Percentiles rank a stretch among this genome's conserved stretches.
Evolutionary conservation across 2,888 invertebrate genomes (phyloP).

Genomic region (Drosophila barbarae): DNA sequence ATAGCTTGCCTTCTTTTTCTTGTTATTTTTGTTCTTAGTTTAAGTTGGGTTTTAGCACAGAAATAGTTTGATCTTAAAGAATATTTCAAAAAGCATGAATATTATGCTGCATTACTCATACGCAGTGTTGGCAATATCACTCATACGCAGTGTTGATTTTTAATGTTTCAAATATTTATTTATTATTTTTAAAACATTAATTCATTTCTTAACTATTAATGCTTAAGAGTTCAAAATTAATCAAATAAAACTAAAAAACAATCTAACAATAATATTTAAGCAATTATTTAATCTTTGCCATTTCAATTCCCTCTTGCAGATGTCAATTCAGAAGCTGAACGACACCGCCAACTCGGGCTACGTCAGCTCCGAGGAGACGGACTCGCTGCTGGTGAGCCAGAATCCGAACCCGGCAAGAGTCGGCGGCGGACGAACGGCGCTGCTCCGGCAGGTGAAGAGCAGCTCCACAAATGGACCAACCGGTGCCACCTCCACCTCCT

Average conservation of each 20-base stretch:
- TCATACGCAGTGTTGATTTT: too few species aligned
- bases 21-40: not conserved
- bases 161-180: too few species aligned
- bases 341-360: constrained; percentile 84
- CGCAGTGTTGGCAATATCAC: too few species aligned
- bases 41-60: not conserved
- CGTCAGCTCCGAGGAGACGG: constrained; percentile 90
- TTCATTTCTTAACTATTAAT: not conserved
- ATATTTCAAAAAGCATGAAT: not conserved
- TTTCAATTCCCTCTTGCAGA: constrained; percentile 62
- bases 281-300: not conserved
- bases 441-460: constrained; percentile 77
- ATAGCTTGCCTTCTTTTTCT: not conserved
- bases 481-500: constrained; percentile 35
- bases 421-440: constrained; percentile 70
- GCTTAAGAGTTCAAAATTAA: not conserved
- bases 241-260: too few species aligned
- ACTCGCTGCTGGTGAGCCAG: constrained; percentile 84
- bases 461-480: constrained; percentile 78
- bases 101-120: not conserved
- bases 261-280: too few species aligned
- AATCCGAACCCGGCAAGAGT: constrained; percentile 77
- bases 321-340: constrained; percentile 81
- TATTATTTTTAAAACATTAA: too few species aligned
- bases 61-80: not conserved